Percentiles rank a stretch among this genome's conserved stretches.
These are phyloP conservation scores for Hirtodrosophila confusa DNA, from an alignment of 2,888 invertebrate genomes.

Conservation along the genomic window DNA sequence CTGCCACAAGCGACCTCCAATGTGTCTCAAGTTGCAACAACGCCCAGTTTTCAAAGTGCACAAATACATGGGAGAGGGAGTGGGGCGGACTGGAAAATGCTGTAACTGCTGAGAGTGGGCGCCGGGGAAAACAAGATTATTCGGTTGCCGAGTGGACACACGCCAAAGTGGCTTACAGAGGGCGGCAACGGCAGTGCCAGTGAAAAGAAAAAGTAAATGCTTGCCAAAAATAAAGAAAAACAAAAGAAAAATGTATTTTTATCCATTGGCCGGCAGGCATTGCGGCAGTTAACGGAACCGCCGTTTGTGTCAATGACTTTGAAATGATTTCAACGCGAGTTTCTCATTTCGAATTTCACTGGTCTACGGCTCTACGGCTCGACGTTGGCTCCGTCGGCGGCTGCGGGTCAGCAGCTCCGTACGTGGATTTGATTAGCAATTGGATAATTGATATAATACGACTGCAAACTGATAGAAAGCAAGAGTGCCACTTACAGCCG, in stretches of 20 bases:
- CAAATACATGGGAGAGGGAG: background rate
- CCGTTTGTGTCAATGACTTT: conserved; percentile 73
- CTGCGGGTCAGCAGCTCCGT: conserved; percentile 58
- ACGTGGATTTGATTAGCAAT: conserved; percentile 76
- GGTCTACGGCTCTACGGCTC: conserved; percentile 5
- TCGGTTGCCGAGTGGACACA: conserved; percentile 46
- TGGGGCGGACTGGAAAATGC: conserved; percentile 34
- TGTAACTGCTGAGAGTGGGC: conserved; percentile 30
- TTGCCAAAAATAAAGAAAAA: conserved; percentile 57
- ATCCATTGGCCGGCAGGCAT: conserved; percentile 30
- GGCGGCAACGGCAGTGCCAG: conserved; percentile 21
- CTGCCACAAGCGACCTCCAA: conserved; percentile 28
- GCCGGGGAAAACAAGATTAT: conserved; percentile 63
- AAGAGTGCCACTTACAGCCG: conserved; percentile 19
- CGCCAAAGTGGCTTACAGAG: conserved; percentile 2
- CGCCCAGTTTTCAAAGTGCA: conserved; percentile 31
- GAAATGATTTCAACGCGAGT: conserved; percentile 71
- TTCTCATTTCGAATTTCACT: conserved; percentile 66
- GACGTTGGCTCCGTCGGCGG: background rate
- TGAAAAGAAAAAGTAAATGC: conserved; percentile 74
- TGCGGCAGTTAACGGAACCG: conserved; percentile 42
- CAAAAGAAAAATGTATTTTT: conserved; percentile 21
- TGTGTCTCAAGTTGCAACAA: conserved; percentile 37
- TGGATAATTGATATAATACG: conserved; percentile 76
- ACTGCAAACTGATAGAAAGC: conserved; percentile 54